Base-by-base conservation (phyloP, 2,113 vertebrate species). In the Dipodomys merriami region DNA sequence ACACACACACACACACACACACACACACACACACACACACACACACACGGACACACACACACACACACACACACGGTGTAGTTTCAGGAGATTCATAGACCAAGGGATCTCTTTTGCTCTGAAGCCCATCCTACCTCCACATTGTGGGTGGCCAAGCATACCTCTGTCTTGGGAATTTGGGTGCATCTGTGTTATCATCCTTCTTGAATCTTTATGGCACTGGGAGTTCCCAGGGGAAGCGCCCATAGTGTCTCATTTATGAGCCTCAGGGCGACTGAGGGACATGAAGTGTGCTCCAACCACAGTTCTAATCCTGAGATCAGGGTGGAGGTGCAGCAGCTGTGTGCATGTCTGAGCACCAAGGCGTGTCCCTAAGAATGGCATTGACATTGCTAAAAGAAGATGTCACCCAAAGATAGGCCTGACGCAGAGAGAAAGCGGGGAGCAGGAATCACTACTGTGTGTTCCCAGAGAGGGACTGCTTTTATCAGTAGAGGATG, bases 361-460 rank as follows among this genome's bases (percentile, higher is more conserved):
- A 10, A 30, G n/a, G 3, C 8, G 22, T 9, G 19, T 85, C 90
- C 18, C 1, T 3, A 64, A 72, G 35, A 16, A 49, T 35, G 76
- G 19, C 1, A 0, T 6, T 90, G 10, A 0, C 57, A 1, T 0
- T 7, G 81, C 30, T 35, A 3, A 30, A 23, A 74, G 86, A 57
- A n/a, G 33, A 44, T n/a, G 64, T 25, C 78, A 30, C 5, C 27
- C 29, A 3, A 11, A 80, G 86, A n/a, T 0, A 83, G 57, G 67
- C 27, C 20, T 4, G 53, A 9, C 23, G 16, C 57, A 19, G 0
- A 0, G 1, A 9, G 90, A 25, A 29, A 13, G 6, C 1, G 23
- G 27, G 44, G 27, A 27, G 25, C 16, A 5, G 30, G 62, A 19
- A 1, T 8, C 5, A 0, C 65, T 0, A 0, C 9, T 0, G 18